A percentile compares a stretch with the other conserved stretches of the same genome.
These are phyloP conservation scores for Cataglyphis hispanica DNA, from an alignment of 1,140 invertebrate species.

Conservation along the genomic window DNA sequence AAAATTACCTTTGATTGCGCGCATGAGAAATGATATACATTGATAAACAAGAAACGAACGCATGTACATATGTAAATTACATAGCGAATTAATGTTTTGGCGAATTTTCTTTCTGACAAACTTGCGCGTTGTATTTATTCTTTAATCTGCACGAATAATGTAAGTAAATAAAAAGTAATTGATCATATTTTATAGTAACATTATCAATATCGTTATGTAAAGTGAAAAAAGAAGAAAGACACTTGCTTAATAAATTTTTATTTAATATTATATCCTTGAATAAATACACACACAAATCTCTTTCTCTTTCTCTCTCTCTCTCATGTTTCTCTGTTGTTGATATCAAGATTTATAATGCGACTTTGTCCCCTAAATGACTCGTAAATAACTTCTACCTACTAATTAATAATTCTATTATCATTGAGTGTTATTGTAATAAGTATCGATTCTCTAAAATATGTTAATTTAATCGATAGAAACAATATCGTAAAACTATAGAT, in stretches of 20 bases:
- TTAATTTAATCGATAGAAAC: no score
- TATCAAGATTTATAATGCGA: no score
- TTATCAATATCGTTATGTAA: not conserved
- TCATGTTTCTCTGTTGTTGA: no score
- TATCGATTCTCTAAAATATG: no score
- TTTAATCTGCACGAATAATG: not conserved
- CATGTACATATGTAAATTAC: not conserved
- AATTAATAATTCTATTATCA: no score
- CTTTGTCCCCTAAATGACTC: no score
- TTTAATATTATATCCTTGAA: no score
- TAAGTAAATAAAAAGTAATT: not conserved
- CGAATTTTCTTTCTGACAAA: not conserved
- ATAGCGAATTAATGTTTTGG: not conserved
- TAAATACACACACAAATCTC: not conserved
- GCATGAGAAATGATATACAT: not conserved
- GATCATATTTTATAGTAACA: not conserved
- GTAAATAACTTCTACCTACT: no score
- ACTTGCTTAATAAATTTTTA: no score
- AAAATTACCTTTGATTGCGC: constrained; percentile 24
- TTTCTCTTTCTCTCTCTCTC: no score
- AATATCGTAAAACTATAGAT: not conserved
- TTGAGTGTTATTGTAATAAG: no score
- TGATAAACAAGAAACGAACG: not conserved
- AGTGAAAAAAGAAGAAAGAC: not conserved
- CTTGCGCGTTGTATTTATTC: not conserved